These are phyloP conservation scores for Lacanobia oleracea DNA, from an alignment of 2,888 invertebrate genomes.

Conservation along the genomic window DNA sequence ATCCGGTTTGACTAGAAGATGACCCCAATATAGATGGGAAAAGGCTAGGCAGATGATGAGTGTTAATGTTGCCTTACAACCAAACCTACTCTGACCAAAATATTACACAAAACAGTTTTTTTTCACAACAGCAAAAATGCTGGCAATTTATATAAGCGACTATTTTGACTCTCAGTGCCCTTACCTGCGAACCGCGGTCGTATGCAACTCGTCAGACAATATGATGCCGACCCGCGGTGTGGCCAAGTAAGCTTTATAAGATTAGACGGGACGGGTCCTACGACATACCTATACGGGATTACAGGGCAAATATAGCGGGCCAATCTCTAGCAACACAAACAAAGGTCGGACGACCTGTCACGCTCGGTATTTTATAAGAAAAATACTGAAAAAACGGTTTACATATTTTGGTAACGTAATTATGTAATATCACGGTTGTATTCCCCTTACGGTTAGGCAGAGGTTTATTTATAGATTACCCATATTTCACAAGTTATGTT, in stretches of 20 bases:
- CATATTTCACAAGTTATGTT: not conserved
- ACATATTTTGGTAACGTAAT: constrained; percentile 6
- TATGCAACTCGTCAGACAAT: constrained; percentile 70
- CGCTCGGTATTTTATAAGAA: constrained; percentile 57
- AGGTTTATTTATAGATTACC: not conserved
- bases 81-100: too few relatives aligned
- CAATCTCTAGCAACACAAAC: constrained; percentile 54
- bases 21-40: too few relatives aligned
- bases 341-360: constrained; percentile 47
- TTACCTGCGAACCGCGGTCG: constrained; percentile 66
- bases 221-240: constrained; percentile 69
- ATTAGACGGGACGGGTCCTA: constrained; percentile 73
- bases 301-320: constrained; percentile 45
- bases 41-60: too few relatives aligned
- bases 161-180: constrained; percentile 27
- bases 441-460: not conserved
- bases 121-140: constrained; percentile 5
- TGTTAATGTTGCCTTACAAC: too few relatives aligned
- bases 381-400: constrained; percentile 40
- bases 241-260: constrained; percentile 79
- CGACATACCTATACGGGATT: constrained; percentile 52
- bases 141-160: not conserved
- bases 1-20: too few relatives aligned
- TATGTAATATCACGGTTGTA: not conserved
- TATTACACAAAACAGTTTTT: not conserved